Percentiles rank a stretch among this genome's conserved stretches.
Evolutionary conservation across 2,888 invertebrate species (phyloP).

Genomic region (Amphiduros pacificus): DNA sequence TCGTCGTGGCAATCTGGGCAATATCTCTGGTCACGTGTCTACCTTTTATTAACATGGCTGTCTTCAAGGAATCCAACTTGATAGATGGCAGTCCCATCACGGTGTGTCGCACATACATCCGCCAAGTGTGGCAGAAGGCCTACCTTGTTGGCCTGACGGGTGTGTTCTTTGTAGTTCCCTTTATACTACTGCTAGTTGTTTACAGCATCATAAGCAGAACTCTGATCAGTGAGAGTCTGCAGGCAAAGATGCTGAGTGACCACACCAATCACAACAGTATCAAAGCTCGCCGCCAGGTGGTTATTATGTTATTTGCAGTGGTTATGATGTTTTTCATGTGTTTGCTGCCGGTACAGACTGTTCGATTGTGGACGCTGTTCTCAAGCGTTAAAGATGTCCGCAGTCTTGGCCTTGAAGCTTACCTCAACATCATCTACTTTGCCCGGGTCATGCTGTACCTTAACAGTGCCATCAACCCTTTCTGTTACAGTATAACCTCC

Average conservation of each 20-base stretch:
- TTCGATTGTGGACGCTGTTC: conserved; percentile 84
- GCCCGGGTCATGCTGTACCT: conserved; percentile 79
- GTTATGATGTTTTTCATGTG: conserved; percentile 84
- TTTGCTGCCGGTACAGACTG: conserved; percentile 83
- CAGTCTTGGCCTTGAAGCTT: conserved; percentile 76
- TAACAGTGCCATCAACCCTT: conserved; percentile 89
- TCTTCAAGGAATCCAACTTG: too few relatives aligned
- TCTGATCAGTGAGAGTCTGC: too few relatives aligned
- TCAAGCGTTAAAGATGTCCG: conserved; percentile 71
- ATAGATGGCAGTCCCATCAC: too few relatives aligned
- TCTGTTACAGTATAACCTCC: conserved; percentile 88
- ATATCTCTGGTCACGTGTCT: conserved; percentile 58
- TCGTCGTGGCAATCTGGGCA: conserved; percentile 57
- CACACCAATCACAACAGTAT: too few relatives aligned
- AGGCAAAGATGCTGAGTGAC: too few relatives aligned
- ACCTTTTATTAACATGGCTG: conserved; percentile 83
- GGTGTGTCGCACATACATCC: conserved; percentile 80
- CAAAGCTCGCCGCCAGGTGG: conserved; percentile 44
- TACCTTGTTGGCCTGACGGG: conserved; percentile 81
- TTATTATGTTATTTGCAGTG: conserved; percentile 43
- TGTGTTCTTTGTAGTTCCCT: conserved; percentile 82
- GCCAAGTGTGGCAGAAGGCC: conserved; percentile 75
- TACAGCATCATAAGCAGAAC: too few relatives aligned
- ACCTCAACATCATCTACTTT: conserved; percentile 81
- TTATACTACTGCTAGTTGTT: too few relatives aligned